Conservation (phyloP, 2,797 vertebrate genomes). For the Pangasius macronema region DNA sequence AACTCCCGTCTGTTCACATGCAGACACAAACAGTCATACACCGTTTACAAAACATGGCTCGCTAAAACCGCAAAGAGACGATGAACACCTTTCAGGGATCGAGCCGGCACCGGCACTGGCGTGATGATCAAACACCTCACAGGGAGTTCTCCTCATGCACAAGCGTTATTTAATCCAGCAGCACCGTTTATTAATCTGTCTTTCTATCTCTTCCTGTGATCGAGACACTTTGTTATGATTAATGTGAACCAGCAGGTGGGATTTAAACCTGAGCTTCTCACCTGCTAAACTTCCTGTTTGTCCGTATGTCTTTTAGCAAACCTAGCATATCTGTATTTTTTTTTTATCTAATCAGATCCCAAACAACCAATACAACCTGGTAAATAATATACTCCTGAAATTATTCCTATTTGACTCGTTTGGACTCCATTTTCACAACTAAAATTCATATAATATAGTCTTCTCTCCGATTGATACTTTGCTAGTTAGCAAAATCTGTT, state of each 20-base stretch:
- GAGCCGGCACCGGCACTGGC: background rate
- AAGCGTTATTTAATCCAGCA: constrained; percentile 14
- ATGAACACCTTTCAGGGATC: constrained; percentile 32
- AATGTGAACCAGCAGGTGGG: constrained; percentile 26
- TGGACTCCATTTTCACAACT: no score
- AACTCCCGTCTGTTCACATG: constrained; percentile 50
- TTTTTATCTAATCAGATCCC: background rate
- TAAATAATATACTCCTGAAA: background rate
- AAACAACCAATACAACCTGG: background rate
- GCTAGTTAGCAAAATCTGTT: background rate
- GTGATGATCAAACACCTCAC: background rate
- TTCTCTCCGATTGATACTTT: no score
- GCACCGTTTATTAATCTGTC: constrained; percentile 30
- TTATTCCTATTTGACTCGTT: no score
- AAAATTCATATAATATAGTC: no score
- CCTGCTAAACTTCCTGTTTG: constrained; percentile 4
- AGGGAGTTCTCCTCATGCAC: background rate
- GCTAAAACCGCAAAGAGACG: constrained; percentile 31
- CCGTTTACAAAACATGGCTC: constrained; percentile 49
- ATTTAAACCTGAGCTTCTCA: constrained; percentile 15
- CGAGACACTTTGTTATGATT: constrained; percentile 22
- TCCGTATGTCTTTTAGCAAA: background rate
- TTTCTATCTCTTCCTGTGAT: constrained; percentile 18
- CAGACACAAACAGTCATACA: constrained; percentile 56
- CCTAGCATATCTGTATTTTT: background rate